Conservation (phyloP, 2,113 vertebrate species). For the Xiphorhynchus elegans region DNA sequence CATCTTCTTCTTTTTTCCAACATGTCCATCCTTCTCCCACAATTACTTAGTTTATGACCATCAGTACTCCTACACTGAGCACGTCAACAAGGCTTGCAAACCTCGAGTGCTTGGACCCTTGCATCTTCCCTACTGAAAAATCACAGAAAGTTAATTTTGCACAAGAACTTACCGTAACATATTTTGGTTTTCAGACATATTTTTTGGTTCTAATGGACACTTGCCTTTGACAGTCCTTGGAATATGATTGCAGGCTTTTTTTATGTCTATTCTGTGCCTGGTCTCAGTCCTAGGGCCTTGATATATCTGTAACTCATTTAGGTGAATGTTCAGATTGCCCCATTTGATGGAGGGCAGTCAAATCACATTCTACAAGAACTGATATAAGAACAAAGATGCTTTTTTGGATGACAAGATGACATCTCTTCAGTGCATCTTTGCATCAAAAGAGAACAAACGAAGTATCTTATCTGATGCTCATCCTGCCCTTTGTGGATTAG, state of each 20-base stretch:
- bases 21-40: not conserved
- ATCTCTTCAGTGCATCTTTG: not conserved
- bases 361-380: not conserved
- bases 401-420: not conserved
- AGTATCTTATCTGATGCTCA: not conserved
- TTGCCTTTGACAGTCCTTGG: not conserved
- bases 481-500: not conserved
- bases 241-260: not conserved
- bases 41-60: not conserved
- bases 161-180: not conserved
- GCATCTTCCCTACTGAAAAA: not conserved
- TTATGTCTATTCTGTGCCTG: not conserved
- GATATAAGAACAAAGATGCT: not conserved
- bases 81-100: not conserved
- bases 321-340: not conserved
- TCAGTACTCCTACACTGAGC: not conserved
- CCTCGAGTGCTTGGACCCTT: not conserved
- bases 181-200: not conserved
- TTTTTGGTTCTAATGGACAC: not conserved
- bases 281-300: not conserved
- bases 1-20: not conserved
- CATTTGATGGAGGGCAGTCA: not conserved
- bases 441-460: not conserved
- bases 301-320: not conserved
- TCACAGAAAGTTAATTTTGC: not conserved